Evolutionary conservation across 2,113 vertebrate species (phyloP), one percentile per base, ranked within the genome.

Genomic region (Gymnorhina tibicen): DNA sequence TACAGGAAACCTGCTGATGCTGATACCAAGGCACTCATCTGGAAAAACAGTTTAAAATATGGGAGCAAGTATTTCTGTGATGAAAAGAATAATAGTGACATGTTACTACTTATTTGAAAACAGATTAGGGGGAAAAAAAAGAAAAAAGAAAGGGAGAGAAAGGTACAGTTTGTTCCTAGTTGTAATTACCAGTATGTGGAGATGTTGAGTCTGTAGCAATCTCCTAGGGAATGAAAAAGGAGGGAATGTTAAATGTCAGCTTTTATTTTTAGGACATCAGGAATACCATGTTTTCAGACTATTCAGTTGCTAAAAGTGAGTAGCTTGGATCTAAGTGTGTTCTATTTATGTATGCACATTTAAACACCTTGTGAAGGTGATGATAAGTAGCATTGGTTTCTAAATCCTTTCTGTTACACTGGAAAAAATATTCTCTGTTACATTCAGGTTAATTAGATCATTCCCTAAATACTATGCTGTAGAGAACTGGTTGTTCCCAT

Each of bases 241-340:
- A 12, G 2, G 2, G 4, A 19, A 10, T 8, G 20, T 47, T 90
- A 83, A 86, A 91, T 77, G 59, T 47, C 46, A 68, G 52, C 0
- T 77, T 94, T 88, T 88, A 41, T 75, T 93, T 93, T 92, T 63
- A 75, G n/a, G 26, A 72, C 3, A 4, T 84, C 14, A 81, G 37
- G n/a, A 81, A 74, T 74, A 59, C 30, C 16, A 26, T 35, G 3
- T 60, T 92, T 96, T 91, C 50, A 37, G 27, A 50, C 77, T 41
- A 77, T 63, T 58, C 19, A 15, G 3, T 41, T 69, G 10, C 22
- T 88, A 32, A 35, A 62, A 55, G 8, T 66, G 16, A 80, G 37
- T 67, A 35, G 4, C 27, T 77, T 88, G 13, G 4, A n/a, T 26
- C 35, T 47, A 84, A 77, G 52, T 27, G 8, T 15, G 5, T 56